phyloP scores from a whole-genome alignment of 2,888 invertebrate species.

The Eupithecia insigniata region DNA sequence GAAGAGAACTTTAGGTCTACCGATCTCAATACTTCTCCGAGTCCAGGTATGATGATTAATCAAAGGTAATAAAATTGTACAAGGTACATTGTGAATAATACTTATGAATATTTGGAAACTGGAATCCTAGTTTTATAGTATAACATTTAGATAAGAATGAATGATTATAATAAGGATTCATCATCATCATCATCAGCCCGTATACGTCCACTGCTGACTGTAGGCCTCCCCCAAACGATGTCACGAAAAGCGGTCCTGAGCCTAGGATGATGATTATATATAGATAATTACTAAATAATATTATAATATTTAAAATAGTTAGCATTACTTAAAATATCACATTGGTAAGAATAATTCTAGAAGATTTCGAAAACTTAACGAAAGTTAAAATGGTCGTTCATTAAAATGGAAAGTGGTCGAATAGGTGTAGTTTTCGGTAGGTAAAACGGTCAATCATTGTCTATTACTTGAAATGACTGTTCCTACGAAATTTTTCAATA shows the following conservation, averaged over 20 bases:
- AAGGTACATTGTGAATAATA: not conserved
- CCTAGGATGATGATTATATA: constrained; percentile 6
- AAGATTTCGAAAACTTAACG: constrained; percentile 47
- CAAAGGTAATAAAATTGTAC: not conserved
- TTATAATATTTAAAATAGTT: constrained; percentile 32
- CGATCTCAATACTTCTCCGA: not conserved
- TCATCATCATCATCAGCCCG: too few relatives aligned
- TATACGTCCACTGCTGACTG: too few relatives aligned
- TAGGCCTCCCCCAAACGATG: too few relatives aligned
- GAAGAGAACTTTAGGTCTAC: not conserved
- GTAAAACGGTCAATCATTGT: not conserved
- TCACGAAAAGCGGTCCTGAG: too few relatives aligned
- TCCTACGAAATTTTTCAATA: not conserved
- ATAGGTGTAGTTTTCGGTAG: not conserved
- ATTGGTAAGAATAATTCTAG: constrained; percentile 65
- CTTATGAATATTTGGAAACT: not conserved
- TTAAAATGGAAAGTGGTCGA: constrained; percentile 3
- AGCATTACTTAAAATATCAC: constrained; percentile 76
- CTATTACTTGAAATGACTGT: not conserved
- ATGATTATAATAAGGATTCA: too few relatives aligned
- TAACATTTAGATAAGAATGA: not conserved
- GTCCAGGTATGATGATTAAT: not conserved
- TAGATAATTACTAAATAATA: constrained; percentile 26
- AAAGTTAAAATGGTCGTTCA: constrained; percentile 33
- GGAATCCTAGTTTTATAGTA: constrained; percentile 15